Evolutionary conservation across 2,888 invertebrate genomes (phyloP).

Genomic region (Cremastinae sp.): DNA sequence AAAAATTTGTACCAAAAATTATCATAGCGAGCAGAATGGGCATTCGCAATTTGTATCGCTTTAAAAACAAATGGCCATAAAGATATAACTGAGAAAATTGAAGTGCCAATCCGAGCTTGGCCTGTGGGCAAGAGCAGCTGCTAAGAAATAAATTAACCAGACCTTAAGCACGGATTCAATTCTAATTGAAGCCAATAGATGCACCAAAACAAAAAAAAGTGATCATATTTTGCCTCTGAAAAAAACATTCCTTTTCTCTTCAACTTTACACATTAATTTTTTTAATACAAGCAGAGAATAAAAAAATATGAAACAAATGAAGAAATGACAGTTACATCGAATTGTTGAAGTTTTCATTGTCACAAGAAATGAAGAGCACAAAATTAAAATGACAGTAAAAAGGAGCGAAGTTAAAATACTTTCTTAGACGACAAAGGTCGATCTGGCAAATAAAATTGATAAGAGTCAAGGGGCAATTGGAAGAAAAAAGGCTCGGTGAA

Average conservation of each 20-base stretch:
- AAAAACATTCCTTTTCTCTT: neutral
- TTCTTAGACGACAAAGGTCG: neutral
- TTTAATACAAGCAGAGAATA: no score
- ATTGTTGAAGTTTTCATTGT: no score
- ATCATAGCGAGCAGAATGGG: no score
- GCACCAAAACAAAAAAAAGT: neutral
- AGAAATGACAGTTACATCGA: no score
- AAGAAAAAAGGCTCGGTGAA: slow-evolving; percentile 2
- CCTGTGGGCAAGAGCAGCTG: neutral
- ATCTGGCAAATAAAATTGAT: slow-evolving; percentile 11
- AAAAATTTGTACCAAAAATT: no score
- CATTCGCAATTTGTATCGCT: no score
- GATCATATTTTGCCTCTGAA: slow-evolving; percentile 6
- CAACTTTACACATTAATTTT: no score
- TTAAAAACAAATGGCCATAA: no score
- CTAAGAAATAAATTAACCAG: slow-evolving; percentile 26
- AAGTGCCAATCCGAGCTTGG: neutral
- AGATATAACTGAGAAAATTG: neutral
- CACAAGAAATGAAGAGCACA: neutral
- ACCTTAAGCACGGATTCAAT: slow-evolving; percentile 39
- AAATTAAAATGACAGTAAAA: neutral
- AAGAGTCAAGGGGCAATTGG: slow-evolving; percentile 34
- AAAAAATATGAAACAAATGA: no score
- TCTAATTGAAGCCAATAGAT: slow-evolving; percentile 39
- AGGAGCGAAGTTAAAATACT: neutral